Base-by-base conservation (phyloP, 2,888 invertebrate genomes). In the Invenusta paracnida region DNA sequence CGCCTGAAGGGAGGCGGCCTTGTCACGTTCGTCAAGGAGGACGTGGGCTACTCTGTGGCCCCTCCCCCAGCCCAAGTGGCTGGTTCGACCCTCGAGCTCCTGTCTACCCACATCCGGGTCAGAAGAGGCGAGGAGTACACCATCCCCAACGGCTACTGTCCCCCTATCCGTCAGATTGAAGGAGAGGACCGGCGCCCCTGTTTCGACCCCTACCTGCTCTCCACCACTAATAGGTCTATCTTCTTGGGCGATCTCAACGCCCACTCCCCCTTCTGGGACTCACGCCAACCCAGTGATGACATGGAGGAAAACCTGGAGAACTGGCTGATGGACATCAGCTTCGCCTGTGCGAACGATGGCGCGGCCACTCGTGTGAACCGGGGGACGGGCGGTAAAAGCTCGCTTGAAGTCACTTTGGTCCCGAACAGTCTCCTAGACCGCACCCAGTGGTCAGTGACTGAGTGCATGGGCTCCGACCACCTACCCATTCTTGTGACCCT, bases 191-290 rank as follows among this genome's bases (percentile, higher is more conserved):
- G 48, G 5, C 48, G 48, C 48, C 48, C 48, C 17, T 5, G 17
- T 23, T 73, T 73, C 23, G 73, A 73, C 73, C 73, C 73, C 27
- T 73, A 73, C 25, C 27, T 13, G 13, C n/a, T 82, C 28, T 28
- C 82, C 2, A 2, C 25, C 25, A n/a, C 11, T 31, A 82, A 25
- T 5, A 27, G 31, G 11, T 30, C 82, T 2, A 82, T 82, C 29
- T 2, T 82, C 31, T 27, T 82, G 2, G 28, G n/a, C 13, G 82
- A 82, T 25, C 30, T 82, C 28, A 82, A 82, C 29, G 82, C 82
- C n/a, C 82, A 82, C 82, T 82, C 29, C 31, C 82, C n/a, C n/a
- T 28, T 82, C 30, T 82, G 82, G 82, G 82, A 82, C 31, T 13
- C 13, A 2, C 11, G 11, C 29, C 82, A 82, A 82, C 82, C n/a